Evolutionary conservation across 30 jellyfish, hydroid and myxozoan species (phyloP).

Genomic region (Cassiopea andromeda): DNA sequence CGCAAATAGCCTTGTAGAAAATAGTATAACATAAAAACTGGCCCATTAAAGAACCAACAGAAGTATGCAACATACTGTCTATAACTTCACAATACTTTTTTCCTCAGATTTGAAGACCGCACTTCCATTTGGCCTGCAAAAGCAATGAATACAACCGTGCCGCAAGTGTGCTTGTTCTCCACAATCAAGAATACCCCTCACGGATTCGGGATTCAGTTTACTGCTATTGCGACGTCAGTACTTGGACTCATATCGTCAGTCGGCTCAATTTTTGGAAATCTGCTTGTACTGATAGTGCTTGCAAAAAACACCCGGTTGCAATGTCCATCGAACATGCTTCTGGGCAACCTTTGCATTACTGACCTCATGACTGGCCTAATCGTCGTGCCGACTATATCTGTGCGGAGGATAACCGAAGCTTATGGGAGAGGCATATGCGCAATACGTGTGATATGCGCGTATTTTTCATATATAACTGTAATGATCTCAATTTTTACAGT

Average conservation of each 20-base stretch:
- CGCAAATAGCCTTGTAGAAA: no score
- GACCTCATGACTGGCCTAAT: constrained; percentile 52
- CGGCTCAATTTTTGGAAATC: constrained; percentile 40
- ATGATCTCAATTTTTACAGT: constrained; percentile 26
- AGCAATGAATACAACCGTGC: neutral
- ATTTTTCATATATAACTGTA: constrained; percentile 35
- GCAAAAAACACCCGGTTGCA: constrained; percentile 29
- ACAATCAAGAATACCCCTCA: constrained; percentile 1
- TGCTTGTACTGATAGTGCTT: constrained; percentile 25
- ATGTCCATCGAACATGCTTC: constrained; percentile 50
- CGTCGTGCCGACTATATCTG: constrained; percentile 39
- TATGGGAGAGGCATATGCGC: constrained; percentile 42
- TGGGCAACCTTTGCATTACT: constrained; percentile 56
- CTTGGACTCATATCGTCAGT: constrained; percentile 18
- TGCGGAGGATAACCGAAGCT: constrained; percentile 57
- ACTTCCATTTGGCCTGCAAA: neutral
- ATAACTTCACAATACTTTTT: neutral
- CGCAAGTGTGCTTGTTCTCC: constrained; percentile 10
- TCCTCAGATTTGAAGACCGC: neutral
- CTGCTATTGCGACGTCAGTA: constrained; percentile 53
- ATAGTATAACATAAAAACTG: no score
- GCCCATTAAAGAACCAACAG: no score
- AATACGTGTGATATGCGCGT: constrained; percentile 45
- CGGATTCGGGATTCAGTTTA: constrained; percentile 19
- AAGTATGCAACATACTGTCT: no score